phyloP scores from a whole-genome alignment of 2,797 vertebrate genomes.

The Anguilla megastoma region DNA sequence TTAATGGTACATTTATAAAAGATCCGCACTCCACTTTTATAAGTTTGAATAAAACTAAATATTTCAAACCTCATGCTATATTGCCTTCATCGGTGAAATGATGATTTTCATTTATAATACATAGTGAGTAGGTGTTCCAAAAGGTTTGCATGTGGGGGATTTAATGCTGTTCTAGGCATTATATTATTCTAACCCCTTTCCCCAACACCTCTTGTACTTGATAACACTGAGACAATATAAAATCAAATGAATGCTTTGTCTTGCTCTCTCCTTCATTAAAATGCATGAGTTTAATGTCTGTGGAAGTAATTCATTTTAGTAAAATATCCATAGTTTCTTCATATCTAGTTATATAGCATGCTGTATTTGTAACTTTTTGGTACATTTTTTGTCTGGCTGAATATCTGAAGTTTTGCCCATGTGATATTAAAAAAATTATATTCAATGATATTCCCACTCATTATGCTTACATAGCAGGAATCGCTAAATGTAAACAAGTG shows the following conservation, averaged over 20 bases:
- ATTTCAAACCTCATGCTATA: background rate
- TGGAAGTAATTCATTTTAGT: background rate
- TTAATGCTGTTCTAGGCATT: background rate
- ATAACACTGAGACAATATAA: background rate
- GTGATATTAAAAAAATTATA: background rate
- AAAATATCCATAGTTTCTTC: background rate
- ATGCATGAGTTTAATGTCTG: background rate
- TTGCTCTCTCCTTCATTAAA: background rate
- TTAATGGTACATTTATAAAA: background rate
- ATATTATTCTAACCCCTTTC: constrained; percentile 2
- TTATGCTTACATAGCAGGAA: too few relatives aligned
- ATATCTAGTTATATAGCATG: background rate
- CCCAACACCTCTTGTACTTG: background rate
- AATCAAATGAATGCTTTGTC: background rate
- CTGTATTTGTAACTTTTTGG: background rate
- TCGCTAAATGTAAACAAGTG: too few relatives aligned
- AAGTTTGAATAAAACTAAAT: background rate
- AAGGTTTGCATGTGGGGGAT: background rate
- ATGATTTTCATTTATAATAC: background rate
- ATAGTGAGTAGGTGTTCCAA: background rate
- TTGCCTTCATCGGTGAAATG: background rate
- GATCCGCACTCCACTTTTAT: background rate
- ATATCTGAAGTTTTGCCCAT: background rate
- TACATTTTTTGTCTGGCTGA: background rate
- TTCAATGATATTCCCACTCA: too few relatives aligned